phyloP scores from a whole-genome alignment of 1,140 invertebrate species.

The Solenopsis fugax region DNA sequence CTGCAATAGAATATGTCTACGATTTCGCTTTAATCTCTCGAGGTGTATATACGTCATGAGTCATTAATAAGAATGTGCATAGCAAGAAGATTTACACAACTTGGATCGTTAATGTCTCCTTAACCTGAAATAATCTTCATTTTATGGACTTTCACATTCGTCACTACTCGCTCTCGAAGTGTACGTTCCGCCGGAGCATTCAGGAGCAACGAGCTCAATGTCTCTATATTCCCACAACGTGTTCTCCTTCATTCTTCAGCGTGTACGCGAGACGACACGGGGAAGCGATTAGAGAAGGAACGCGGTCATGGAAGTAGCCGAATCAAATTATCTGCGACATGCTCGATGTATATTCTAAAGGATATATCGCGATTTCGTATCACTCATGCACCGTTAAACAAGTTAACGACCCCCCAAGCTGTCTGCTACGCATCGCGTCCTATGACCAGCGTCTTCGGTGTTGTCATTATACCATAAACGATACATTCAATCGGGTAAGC shows the following conservation, averaged over 20 bases:
- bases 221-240: not conserved
- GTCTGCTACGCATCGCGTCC: conserved; percentile 12
- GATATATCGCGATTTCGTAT: conserved; percentile 75
- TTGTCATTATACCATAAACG: conserved; percentile 55
- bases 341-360: conserved; percentile 54
- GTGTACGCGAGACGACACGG: conserved; percentile 15
- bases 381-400: conserved; percentile 79
- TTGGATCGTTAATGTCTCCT: conserved; percentile 39
- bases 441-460: conserved; percentile 60
- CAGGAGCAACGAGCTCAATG: conserved; percentile 17
- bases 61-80: conserved; percentile 32
- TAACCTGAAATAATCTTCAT: conserved; percentile 28
- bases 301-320: conserved; percentile 42
- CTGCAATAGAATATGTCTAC: conserved; percentile 11
- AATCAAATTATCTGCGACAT: conserved; percentile 61
- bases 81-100: conserved; percentile 42
- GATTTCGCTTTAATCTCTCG: conserved; percentile 21
- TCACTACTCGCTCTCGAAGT: not conserved
- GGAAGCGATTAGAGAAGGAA: conserved; percentile 32
- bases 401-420: conserved; percentile 77
- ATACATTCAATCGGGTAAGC: conserved; percentile 7
- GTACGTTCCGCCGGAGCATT: not conserved
- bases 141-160: conserved; percentile 43
- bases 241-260: conserved; percentile 2
- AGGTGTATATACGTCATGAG: conserved; percentile 1